Evolutionary conservation across 1,140 invertebrate species (phyloP), one percentile per base, ranked within the genome.

Genomic region (Panagrolaimus sp.): DNA sequence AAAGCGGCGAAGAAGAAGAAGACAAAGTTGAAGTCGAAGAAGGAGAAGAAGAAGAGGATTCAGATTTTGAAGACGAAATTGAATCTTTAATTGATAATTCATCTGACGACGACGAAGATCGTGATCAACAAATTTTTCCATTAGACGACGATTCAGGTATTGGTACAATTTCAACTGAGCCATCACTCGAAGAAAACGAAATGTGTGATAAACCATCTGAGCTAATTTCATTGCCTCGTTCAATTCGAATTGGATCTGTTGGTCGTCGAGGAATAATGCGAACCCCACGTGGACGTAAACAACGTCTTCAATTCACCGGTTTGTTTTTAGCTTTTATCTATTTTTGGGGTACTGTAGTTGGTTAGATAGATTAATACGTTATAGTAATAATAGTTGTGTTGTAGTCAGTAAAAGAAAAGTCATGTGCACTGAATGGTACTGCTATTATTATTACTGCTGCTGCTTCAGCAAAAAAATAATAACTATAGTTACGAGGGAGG

Each of bases 301-400:
- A 57, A 25, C 20, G 27, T 20, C 51, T 57, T 27, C 51, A 57
- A 57, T 57, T 57, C 51, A 57, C 51, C 51, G 51, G 51, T 57
- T 13, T 25, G 51, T 57, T 57, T 4, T 25, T 57, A 25, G 13
- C 27, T 57, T 11, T n/a, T n/a, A n/a, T n/a, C 51, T 27, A 20
- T 57, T 57, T 57, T 9, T 23, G 11, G 5, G 1, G 11, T 53
- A 2, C 51, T 38, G 2, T 38, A 38, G 2, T 38, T 38, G 2
- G 2, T 38, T 7, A 38, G 2, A n/a, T n/a, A n/a, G n/a, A n/a
- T 38, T 38, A 38, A 7, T 38, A 38, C 2, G 31, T 38, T 4
- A 7, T 38, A 38, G 31, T 38, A 38, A 38, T 38, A 38, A 38
- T 38, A 38, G 7, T 38, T 4, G 31, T 38, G 7, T 7, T 4